A percentile compares a stretch with the other conserved stretches of the same genome.
Conservation (phyloP, 2,797 vertebrate genomes). For the Masticophis lateralis region DNA sequence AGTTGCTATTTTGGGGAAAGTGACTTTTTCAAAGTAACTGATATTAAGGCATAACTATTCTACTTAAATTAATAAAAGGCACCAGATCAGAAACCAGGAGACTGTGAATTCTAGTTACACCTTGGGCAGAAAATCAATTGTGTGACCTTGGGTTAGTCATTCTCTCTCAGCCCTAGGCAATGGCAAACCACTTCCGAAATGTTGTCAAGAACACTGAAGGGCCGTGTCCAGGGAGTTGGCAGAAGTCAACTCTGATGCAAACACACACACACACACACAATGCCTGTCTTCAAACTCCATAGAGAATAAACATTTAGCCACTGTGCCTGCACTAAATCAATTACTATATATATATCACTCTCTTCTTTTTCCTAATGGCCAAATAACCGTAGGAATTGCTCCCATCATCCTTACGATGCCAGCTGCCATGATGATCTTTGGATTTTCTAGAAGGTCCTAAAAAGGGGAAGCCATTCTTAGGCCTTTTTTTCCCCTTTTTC, state of each 20-base stretch:
- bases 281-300: not conserved
- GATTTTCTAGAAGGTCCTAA: not conserved
- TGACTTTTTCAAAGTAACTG: not conserved
- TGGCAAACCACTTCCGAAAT: not conserved
- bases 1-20: not conserved
- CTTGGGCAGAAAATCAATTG: not conserved
- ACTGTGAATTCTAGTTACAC: not conserved
- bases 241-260: not conserved
- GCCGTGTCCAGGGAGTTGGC: not conserved
- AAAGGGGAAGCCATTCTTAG: not conserved
- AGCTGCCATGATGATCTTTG: not conserved
- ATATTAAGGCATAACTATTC: not conserved
- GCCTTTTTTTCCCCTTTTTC: not conserved
- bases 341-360: not conserved
- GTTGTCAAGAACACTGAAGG: not conserved
- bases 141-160: not conserved
- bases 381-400: not conserved
- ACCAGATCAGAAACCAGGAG: not conserved
- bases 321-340: rapidly evolving
- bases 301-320: not conserved
- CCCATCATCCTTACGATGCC: rapidly evolving
- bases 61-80: not conserved
- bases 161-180: not conserved
- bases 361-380: rapidly evolving
- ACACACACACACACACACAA: not conserved